phyloP scores from a whole-genome alignment of 2,797 vertebrate species.

The Bothrops alternatus region DNA sequence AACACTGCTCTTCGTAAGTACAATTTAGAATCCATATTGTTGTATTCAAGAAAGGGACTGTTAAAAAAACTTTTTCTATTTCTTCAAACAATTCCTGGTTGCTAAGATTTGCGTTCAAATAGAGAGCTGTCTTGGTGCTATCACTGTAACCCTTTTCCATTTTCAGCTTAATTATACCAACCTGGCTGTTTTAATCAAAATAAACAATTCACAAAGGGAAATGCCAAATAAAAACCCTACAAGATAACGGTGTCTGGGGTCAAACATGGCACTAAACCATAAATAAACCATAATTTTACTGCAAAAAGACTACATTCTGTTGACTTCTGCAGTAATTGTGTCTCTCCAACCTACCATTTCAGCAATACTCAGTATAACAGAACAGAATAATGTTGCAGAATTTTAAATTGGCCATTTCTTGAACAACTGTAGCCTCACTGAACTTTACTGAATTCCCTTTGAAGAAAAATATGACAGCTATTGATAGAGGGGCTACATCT shows the following conservation, averaged over 20 bases:
- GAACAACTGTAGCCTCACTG: not conserved
- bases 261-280: not conserved
- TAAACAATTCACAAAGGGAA: not conserved
- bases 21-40: not conserved
- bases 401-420: not conserved
- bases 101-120: not conserved
- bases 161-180: not conserved
- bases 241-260: not conserved
- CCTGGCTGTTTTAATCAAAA: not conserved
- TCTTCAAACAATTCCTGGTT: not conserved
- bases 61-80: not conserved
- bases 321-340: not conserved
- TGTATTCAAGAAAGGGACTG: not conserved
- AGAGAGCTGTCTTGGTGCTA: not conserved
- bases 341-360: not conserved
- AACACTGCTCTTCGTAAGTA: not conserved
- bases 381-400: not conserved
- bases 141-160: not conserved
- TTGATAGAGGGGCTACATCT: slow-evolving; percentile 16
- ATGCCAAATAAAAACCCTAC: not conserved
- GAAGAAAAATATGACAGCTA: slow-evolving; percentile 11
- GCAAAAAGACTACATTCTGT: not conserved
- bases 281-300: not conserved
- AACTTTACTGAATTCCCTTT: not conserved
- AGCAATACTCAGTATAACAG: not conserved